Percentiles rank a stretch among this genome's conserved stretches.
phyloP scores from a whole-genome alignment of 2,113 vertebrate species.

The Marmota monax region DNA sequence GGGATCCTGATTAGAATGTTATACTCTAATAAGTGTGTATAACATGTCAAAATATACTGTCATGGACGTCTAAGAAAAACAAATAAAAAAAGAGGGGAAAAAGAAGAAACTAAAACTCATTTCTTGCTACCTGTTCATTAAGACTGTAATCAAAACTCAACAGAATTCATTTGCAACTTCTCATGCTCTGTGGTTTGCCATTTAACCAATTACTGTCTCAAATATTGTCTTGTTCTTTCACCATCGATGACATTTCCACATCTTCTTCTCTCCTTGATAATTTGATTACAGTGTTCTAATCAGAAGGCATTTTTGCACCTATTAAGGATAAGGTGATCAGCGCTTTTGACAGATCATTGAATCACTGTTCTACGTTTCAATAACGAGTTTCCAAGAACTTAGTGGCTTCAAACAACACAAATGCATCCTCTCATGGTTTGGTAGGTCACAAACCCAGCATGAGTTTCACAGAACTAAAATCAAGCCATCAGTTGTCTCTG shows the following conservation, averaged over 20 bases:
- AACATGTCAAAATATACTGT: too few relatives aligned
- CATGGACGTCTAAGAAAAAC: too few relatives aligned
- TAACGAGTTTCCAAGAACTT: not conserved
- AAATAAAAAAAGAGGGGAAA: too few relatives aligned
- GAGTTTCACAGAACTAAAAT: not conserved
- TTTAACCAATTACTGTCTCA: not conserved
- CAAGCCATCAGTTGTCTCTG: not conserved
- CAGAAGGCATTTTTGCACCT: not conserved
- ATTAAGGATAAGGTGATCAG: not conserved
- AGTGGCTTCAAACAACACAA: not conserved
- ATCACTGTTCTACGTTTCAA: not conserved
- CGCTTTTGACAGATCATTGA: not conserved
- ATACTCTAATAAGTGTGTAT: too few relatives aligned
- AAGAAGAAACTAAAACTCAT: not conserved
- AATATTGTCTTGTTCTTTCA: not conserved
- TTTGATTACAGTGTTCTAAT: not conserved
- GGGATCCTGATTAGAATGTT: too few relatives aligned
- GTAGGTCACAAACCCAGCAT: not conserved
- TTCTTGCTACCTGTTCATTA: constrained; percentile 26
- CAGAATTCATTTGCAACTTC: constrained; percentile 41
- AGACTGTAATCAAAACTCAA: not conserved
- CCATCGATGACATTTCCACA: not conserved
- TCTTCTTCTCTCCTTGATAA: constrained; percentile 16
- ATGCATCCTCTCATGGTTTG: not conserved
- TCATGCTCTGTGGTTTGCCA: not conserved